phyloP scores from a whole-genome alignment of 2,113 vertebrate genomes.

The Ahaetulla prasina region DNA sequence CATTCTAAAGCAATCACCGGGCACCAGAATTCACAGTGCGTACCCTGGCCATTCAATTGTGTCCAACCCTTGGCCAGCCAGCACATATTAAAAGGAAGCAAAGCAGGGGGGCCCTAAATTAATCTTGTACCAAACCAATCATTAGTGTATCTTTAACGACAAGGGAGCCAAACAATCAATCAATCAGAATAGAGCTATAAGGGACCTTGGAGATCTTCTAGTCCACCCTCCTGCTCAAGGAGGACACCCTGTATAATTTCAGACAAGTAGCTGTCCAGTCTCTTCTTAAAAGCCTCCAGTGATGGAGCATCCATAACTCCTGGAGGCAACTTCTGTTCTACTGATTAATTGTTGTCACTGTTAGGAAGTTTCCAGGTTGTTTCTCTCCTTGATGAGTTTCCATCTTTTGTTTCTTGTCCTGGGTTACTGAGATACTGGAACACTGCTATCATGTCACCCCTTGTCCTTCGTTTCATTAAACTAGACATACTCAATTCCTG shows the following conservation, averaged over 20 bases:
- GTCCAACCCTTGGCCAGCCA: too few species aligned
- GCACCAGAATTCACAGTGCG: background rate
- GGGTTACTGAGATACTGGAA: background rate
- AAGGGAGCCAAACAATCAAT: background rate
- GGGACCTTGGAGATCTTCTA: background rate
- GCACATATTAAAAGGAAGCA: background rate
- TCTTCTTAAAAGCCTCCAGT: background rate
- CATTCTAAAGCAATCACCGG: background rate
- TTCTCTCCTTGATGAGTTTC: background rate
- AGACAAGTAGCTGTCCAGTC: background rate
- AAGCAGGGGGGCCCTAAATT: background rate
- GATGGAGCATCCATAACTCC: background rate
- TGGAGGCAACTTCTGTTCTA: background rate
- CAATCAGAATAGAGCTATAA: background rate
- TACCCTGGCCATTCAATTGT: too few species aligned
- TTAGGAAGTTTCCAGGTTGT: background rate
- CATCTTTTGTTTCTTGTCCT: background rate
- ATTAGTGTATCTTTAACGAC: background rate
- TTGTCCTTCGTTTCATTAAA: background rate
- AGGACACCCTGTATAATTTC: background rate
- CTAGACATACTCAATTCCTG: background rate
- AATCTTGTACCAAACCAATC: background rate
- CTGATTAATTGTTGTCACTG: background rate
- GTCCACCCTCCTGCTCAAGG: background rate
- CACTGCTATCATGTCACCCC: background rate